phyloP scores from a whole-genome alignment of 1,140 invertebrate species.

The Trialeurodes vaporariorum region DNA sequence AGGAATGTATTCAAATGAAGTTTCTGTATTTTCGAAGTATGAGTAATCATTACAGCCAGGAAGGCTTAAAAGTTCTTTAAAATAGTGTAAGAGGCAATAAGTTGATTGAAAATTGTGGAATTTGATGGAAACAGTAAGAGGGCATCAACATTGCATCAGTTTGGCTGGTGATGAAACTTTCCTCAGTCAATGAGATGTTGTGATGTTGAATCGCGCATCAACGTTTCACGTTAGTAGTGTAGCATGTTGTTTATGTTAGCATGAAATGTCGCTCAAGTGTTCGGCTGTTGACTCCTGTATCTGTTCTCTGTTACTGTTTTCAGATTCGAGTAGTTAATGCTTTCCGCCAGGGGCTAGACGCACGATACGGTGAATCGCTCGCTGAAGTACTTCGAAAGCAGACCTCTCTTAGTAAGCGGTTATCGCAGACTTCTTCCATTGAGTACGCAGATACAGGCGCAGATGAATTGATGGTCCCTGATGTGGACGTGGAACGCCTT shows the following conservation, averaged over 20 bases:
- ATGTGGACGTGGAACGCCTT: constrained; percentile 79
- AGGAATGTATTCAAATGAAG: too few species aligned
- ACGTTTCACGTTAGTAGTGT: background rate
- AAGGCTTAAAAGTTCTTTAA: too few species aligned
- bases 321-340: constrained; percentile 57
- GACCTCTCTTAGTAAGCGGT: constrained; percentile 74
- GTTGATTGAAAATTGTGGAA: too few species aligned
- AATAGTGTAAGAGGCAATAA: too few species aligned
- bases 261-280: background rate
- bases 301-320: constrained; percentile 34
- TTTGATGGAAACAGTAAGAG: too few species aligned
- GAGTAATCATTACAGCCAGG: too few species aligned
- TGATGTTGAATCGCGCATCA: too few species aligned
- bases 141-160: too few species aligned
- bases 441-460: constrained; percentile 81
- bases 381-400: constrained; percentile 84
- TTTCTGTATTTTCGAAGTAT: too few species aligned
- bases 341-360: constrained; percentile 84
- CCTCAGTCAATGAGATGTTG: too few species aligned
- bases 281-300: background rate
- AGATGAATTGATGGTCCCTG: constrained; percentile 73
- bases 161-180: too few species aligned
- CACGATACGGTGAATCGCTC: constrained; percentile 81
- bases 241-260: background rate
- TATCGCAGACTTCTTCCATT: constrained; percentile 80